Base-by-base conservation (phyloP, 2,113 vertebrate species). In the Cathartes aura region DNA sequence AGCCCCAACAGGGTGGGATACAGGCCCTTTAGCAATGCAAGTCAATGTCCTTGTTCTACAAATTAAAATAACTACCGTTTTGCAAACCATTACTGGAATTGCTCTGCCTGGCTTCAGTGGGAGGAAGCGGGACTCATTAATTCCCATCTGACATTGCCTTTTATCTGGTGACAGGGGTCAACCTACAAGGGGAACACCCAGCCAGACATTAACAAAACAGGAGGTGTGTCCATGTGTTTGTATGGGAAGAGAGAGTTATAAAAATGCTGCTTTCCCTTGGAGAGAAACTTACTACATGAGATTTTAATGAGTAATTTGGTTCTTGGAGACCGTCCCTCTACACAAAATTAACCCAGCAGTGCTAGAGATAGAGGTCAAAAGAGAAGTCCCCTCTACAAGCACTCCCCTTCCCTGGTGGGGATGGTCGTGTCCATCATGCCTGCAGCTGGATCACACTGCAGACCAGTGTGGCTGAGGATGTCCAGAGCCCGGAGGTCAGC, bases 81-180 rank as follows among this genome's bases (percentile, higher is more conserved):
- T 90, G 43, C 43, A 90, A 94, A 70, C 45, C 22, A 27, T 70
- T 91, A 63, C 30, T 64, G 93, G 95, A 97, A 96, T 81, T 93
- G 70, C 12, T 12, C 78, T 88, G 30, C 32, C 63, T 67, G 9
- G 26, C 34, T 96, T 89, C 73, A 80, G 85, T 36, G 36, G 6
- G 12, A 96, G 92, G 52, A 91, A 92, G 74, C 6, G 3, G 68
- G 72, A 90, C 83, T 93, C 87, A 70, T 34, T 21, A 82, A 80
- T 82, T 90, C 45, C 38, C 4, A 5, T 93, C 40, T 90, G 87
- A 94, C 18, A 42, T 78, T 94, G 32, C 50, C 82, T 95, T 97
- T 98, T 90, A 96, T 97, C 87, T 96, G 78, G 70, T 88, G 85
- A 75, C 88, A 38, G 17, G 82, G 74, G 95, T 97, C 84, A 96